Evolutionary conservation across 1,140 invertebrate genomes (phyloP).

Genomic region (Ganaspis sp.): DNA sequence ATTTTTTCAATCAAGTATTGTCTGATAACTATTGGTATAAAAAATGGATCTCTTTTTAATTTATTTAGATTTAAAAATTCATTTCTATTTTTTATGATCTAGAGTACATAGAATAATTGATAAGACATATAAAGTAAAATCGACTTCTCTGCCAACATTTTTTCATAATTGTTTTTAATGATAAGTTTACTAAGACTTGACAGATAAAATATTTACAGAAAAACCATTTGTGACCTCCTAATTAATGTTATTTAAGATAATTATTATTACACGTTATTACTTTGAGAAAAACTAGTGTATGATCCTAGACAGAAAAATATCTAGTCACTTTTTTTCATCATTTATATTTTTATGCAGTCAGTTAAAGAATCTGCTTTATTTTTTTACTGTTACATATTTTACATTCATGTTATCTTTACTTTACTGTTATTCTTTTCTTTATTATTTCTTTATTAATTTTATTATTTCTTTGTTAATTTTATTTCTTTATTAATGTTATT

Average conservation of each 20-base stretch:
- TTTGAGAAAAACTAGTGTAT: neutral
- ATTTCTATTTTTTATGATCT: neutral
- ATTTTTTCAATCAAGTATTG: too few relatives aligned
- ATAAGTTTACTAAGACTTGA: neutral
- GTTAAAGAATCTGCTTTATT: neutral
- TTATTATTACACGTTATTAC: neutral
- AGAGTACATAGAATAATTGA: too few relatives aligned
- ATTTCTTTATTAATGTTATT: too few relatives aligned
- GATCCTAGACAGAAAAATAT: neutral
- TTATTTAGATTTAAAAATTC: too few relatives aligned
- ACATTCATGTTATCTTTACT: neutral
- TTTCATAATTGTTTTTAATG: neutral
- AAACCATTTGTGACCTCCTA: slow-evolving; percentile 5
- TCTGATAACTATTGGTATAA: too few relatives aligned
- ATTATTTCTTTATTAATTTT: too few relatives aligned
- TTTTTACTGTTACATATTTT: neutral
- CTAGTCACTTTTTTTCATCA: slow-evolving; percentile 1
- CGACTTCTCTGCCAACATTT: neutral
- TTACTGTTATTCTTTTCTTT: too few relatives aligned
- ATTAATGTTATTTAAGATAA: neutral
- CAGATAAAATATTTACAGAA: neutral
- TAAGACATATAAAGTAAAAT: neutral
- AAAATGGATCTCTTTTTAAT: neutral
- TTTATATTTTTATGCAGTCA: neutral
- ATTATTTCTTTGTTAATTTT: too few relatives aligned